Evolutionary conservation across 2,797 vertebrate species (phyloP), one percentile per base, ranked within the genome.

Genomic region (Chlorospingus semifuscus): DNA sequence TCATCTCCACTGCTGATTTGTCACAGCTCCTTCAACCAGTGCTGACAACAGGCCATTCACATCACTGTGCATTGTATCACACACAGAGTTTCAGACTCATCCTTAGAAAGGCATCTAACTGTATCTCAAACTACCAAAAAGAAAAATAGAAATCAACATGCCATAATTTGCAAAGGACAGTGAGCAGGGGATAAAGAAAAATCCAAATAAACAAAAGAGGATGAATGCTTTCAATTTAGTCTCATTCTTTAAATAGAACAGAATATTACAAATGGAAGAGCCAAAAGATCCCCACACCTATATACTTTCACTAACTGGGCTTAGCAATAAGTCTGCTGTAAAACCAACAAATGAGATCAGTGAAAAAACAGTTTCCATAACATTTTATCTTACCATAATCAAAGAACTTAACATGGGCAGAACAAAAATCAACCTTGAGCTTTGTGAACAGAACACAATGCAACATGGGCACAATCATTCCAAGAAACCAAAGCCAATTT

Each of bases 401-500:
- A 64, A 80, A 77, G 49, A 94, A 53, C 18, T 89, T 85, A 46
- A 53, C 29, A 74, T 1, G 2, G 65, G 16, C 53, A 65, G 61
- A 92, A 84, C 68, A 85, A 92, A 91, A 83, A 83, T 70, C 78
- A 95, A 30, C 88, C 83, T 84, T 93, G 47, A 92, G 81, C 81
- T 89, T 57, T 83, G 42, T 18, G 50, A 93, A 87, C 64, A 74
- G 90, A 91, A 89, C 42, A 85, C n/a, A 80, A 47, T 15, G 47
- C 70, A 91, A 89, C 34, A 55, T 0, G 23, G 91, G 36, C 53
- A 79, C 63, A 84, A 78, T 39, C 66, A 41, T 91, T 95, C 88
- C 61, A 94, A 89, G 93, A 93, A 94, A 92, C 41, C 34, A 86
- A 95, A 91, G 44, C n/a, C 8, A 89, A 85, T 87, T 75, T 86